phyloP scores from a whole-genome alignment of 2,797 vertebrate genomes.

The Lemur catta region DNA sequence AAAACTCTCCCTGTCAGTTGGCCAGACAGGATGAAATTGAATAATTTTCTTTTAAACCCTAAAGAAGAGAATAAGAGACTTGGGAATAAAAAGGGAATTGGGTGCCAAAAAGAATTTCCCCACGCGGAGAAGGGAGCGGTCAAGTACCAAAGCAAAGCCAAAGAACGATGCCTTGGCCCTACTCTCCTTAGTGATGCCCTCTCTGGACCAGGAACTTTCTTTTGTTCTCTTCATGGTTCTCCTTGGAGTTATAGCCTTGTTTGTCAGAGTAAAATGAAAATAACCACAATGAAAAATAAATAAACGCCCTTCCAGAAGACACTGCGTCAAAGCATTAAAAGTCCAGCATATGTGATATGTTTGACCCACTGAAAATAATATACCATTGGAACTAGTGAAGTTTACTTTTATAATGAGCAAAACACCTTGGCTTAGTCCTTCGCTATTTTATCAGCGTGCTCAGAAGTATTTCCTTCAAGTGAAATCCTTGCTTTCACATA shows the following conservation, averaged over 20 bases:
- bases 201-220: background rate
- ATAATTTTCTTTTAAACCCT: constrained; percentile 53
- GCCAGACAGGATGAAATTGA: constrained; percentile 57
- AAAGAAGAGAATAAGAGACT: background rate
- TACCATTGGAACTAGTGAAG: background rate
- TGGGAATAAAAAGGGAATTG: constrained; percentile 25
- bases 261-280: background rate
- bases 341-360: background rate
- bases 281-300: background rate
- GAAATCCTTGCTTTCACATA: background rate
- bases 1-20: constrained; percentile 34
- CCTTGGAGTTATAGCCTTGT: background rate
- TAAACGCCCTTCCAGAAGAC: background rate
- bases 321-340: background rate
- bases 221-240: background rate
- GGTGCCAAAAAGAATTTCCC: constrained; percentile 37
- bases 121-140: background rate
- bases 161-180: background rate
- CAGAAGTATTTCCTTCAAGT: constrained; percentile 5
- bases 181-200: background rate
- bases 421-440: background rate
- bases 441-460: background rate
- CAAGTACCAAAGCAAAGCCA: background rate
- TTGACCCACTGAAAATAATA: background rate
- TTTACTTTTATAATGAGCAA: background rate